Conservation (phyloP, 2,888 invertebrate genomes). For the Dichetophora obliterata region DNA sequence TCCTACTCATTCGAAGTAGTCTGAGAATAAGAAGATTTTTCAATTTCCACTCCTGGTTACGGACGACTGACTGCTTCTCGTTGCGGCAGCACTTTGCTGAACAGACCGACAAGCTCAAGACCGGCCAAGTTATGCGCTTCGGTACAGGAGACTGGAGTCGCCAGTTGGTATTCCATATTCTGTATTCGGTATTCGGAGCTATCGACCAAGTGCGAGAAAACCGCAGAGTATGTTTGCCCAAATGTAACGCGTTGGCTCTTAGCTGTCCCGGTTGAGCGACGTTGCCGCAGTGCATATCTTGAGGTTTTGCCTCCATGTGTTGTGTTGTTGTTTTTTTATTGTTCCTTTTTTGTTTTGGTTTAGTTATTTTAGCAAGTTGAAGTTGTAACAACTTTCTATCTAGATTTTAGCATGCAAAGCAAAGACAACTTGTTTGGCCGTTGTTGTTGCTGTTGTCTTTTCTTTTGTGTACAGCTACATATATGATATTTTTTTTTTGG, state of each 20-base stretch:
- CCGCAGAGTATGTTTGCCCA: conserved; percentile 19
- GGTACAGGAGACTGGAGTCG: no score
- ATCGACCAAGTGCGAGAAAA: conserved; percentile 13
- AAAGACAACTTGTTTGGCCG: conserved; percentile 28
- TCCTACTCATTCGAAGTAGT: background rate
- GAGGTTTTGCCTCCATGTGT: background rate
- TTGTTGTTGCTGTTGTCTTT: background rate
- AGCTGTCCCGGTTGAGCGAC: conserved; percentile 21
- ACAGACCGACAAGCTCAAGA: background rate
- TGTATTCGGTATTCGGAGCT: background rate
- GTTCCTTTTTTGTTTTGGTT: background rate
- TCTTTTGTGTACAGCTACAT: background rate
- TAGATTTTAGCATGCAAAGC: background rate
- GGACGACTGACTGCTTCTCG: conserved; percentile 16
- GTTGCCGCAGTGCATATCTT: background rate
- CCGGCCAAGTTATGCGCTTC: background rate
- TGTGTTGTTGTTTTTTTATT: background rate
- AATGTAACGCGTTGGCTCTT: conserved; percentile 6
- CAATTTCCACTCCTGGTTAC: conserved; percentile 3
- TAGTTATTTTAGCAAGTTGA: conserved; percentile 6
- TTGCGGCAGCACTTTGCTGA: background rate
- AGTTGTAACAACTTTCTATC: conserved; percentile 32
- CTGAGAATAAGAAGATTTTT: conserved; percentile 6
- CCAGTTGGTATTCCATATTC: no score
- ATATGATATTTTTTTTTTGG: background rate